Percentiles rank a stretch among this genome's conserved stretches.
phyloP scores from a whole-genome alignment of 2,113 vertebrate species.

The Menura novaehollandiae region DNA sequence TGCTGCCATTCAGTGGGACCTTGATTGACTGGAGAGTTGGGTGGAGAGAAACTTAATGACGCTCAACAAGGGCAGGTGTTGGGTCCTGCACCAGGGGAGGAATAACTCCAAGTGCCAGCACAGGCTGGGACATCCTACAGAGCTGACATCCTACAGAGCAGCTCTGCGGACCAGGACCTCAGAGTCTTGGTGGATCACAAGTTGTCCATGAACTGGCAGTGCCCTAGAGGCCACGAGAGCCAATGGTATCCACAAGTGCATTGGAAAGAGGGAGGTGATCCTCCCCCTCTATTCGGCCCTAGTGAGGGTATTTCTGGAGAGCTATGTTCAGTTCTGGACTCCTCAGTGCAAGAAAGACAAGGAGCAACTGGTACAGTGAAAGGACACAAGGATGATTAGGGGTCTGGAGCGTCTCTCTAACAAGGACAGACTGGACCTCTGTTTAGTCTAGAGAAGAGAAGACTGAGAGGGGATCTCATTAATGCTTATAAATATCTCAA shows the following conservation, averaged over 20 bases:
- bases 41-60: background rate
- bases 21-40: background rate
- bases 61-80: background rate
- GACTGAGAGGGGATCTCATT: background rate
- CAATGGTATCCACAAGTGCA: background rate
- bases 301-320: background rate
- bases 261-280: background rate
- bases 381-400: no score
- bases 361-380: background rate
- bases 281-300: background rate
- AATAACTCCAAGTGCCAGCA: background rate
- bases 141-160: background rate
- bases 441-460: background rate
- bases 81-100: background rate
- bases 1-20: background rate
- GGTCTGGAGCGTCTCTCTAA: background rate
- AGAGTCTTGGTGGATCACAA: background rate
- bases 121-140: background rate
- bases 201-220: fast-evolving
- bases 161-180: background rate
- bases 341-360: background rate
- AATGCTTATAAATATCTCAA: background rate
- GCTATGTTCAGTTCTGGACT: background rate
- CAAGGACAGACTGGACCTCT: background rate
- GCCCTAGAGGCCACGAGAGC: background rate